These are phyloP conservation scores for Darevskia mixta DNA, from an alignment of 2,797 vertebrate species.

Conservation along the genomic window DNA sequence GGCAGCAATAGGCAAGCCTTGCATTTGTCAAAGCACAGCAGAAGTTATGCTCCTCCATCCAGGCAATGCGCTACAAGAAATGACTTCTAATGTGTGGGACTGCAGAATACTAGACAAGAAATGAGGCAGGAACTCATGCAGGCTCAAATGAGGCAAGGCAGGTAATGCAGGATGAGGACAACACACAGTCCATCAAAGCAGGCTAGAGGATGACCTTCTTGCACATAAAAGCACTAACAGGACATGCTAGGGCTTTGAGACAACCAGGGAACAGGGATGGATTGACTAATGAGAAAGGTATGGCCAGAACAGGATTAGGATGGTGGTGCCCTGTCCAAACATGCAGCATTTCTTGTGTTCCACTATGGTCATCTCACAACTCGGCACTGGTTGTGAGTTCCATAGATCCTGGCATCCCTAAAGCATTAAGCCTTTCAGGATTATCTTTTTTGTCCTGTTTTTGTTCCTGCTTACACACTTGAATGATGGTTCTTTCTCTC, in stretches of 20 bases:
- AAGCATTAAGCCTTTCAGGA: not conserved
- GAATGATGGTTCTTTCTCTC: not conserved
- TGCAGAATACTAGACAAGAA: too few species aligned
- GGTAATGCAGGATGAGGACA: not conserved
- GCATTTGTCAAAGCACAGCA: not conserved
- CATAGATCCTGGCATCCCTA: not conserved
- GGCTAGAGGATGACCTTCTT: not conserved
- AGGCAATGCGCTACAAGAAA: not conserved
- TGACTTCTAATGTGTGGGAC: not conserved
- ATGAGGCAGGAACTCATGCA: not conserved
- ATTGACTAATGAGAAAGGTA: not conserved
- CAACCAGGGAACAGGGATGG: not conserved
- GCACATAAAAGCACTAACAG: not conserved
- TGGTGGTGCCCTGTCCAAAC: not conserved
- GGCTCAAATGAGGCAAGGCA: not conserved
- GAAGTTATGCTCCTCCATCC: not conserved
- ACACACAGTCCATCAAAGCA: not conserved
- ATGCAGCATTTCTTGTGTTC: not conserved
- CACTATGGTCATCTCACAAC: not conserved
- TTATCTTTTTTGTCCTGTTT: not conserved
- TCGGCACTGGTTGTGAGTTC: not conserved
- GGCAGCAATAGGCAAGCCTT: not conserved
- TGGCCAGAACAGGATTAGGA: not conserved
- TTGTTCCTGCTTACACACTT: conserved; percentile 19
- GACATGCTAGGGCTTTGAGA: not conserved